phyloP scores from a whole-genome alignment of 1,140 invertebrate genomes.

The Formica selysi region DNA sequence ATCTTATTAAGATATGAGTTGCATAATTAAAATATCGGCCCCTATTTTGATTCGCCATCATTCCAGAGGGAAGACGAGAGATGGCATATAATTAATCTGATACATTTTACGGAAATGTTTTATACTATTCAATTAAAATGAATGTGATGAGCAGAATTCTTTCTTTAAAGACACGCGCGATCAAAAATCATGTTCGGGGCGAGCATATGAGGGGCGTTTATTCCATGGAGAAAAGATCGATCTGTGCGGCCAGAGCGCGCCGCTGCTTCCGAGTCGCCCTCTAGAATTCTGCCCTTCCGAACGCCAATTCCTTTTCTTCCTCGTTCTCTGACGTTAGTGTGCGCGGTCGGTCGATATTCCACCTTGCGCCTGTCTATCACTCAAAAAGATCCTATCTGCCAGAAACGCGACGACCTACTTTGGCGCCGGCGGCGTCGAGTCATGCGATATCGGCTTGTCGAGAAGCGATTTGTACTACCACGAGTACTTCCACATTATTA shows the following conservation, averaged over 20 bases:
- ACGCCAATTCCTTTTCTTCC: conserved; percentile 64
- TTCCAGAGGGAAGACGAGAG: neutral
- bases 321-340: conserved; percentile 46
- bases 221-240: conserved; percentile 59
- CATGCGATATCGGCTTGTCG: conserved; percentile 67
- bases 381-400: conserved; percentile 70
- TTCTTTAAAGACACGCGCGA: neutral
- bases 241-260: conserved; percentile 45
- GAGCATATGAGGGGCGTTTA: conserved; percentile 28
- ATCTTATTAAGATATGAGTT: neutral
- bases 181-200: conserved; percentile 16
- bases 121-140: neutral
- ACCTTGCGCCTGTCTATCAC: conserved; percentile 65
- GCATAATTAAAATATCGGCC: neutral
- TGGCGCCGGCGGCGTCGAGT: conserved; percentile 46
- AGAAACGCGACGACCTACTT: conserved; percentile 73
- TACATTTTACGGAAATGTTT: neutral
- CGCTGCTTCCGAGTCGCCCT: conserved; percentile 61
- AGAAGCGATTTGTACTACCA: conserved; percentile 67
- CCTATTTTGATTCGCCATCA: neutral
- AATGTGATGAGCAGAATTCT: neutral
- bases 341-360: conserved; percentile 69
- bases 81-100: neutral
- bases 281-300: conserved; percentile 51
- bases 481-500: conserved; percentile 54